Base-by-base conservation (phyloP, 1,140 invertebrate species). In the Magallana gigas region DNA sequence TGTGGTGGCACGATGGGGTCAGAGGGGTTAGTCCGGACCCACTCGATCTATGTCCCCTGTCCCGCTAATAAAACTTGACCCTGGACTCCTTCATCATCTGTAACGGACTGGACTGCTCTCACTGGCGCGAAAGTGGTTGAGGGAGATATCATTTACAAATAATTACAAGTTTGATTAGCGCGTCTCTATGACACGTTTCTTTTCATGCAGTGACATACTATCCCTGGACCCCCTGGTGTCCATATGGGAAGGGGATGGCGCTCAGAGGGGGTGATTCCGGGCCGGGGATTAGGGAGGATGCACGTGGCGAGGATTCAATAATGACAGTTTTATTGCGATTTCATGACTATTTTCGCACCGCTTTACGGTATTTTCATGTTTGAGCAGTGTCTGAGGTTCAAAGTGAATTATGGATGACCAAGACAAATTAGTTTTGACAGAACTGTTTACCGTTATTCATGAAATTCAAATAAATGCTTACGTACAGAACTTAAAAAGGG, bases 111-210 rank as follows among this genome's bases (percentile, higher is more conserved):
- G 18, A 9, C 68, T 76, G 23, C 18, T 76, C 68, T 76, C 36
- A 76, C 18, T 29, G 23, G 23, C 23, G 68, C 36, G 11, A 29
- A 36, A 23, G 68, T 12, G 18, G 68, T 62, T n/a, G 36, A 29
- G 23, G 14, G 36, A 76, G 68, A 76, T 76, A 76, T 76, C 68
- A 76, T 29, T 76, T 76, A 76, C 68, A 36, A 36, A 76, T 76
- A 76, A 76, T 76, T 76, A 76, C 68, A 29, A 76, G 68, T 76
- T 76, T 76, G 68, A 29, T 76, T 36, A 29, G 18, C 68, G 14
- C 18, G 68, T 23, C 23, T 23, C 23, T 23, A 23, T 23, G 23
- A 23, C 23, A 23, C 23, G 23, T 2, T 76, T 76, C 68, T 76
- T 29, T 76, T 18, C 7, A 76, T 76, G 23, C 23, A 76, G 68